Percentiles rank a stretch among this genome's conserved stretches.
Conservation (phyloP, 1,140 invertebrate species). For the Drosophila guanche region DNA sequence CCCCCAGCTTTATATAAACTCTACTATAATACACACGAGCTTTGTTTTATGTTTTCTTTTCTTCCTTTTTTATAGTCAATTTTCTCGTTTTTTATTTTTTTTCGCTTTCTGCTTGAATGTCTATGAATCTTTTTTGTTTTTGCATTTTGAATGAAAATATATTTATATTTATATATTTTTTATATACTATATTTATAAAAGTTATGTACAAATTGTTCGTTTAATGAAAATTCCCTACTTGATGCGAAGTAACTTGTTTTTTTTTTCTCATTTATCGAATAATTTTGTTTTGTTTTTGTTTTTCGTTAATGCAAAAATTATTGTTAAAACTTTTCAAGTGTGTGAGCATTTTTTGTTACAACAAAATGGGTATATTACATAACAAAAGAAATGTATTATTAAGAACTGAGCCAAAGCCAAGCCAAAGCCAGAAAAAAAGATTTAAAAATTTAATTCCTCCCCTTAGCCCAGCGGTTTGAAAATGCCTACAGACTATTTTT, state of each 20-base stretch:
- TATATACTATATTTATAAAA: conserved; percentile 59
- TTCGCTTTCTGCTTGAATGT: conserved; percentile 24
- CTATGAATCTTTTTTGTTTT: conserved; percentile 14
- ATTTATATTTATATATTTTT: conserved; percentile 44
- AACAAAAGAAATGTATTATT: conserved; percentile 65
- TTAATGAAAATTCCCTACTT: conserved; percentile 75
- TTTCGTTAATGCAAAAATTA: conserved; percentile 50
- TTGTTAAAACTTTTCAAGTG: conserved; percentile 83
- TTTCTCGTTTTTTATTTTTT: conserved; percentile 14
- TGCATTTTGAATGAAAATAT: conserved; percentile 75
- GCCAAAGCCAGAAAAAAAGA: conserved; percentile 12
- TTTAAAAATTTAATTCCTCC: too few species aligned
- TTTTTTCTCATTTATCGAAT: conserved; percentile 8
- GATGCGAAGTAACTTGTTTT: conserved; percentile 62
- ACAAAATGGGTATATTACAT: conserved; percentile 71
- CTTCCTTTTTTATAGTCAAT: conserved; percentile 21
- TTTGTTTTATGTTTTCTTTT: conserved; percentile 5
- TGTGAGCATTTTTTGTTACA: conserved; percentile 77
- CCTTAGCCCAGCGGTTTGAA: conserved; percentile 15
- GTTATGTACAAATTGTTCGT: conserved; percentile 67
- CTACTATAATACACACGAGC: conserved; percentile 66
- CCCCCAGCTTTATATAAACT: not conserved
- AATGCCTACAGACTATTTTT: conserved; percentile 70
- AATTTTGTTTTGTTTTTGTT: conserved; percentile 25
- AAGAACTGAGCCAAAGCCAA: conserved; percentile 35